Percentiles rank a stretch among this genome's conserved stretches.
phyloP scores from a whole-genome alignment of 2,113 vertebrate species.

The Tragelaphus scriptus region DNA sequence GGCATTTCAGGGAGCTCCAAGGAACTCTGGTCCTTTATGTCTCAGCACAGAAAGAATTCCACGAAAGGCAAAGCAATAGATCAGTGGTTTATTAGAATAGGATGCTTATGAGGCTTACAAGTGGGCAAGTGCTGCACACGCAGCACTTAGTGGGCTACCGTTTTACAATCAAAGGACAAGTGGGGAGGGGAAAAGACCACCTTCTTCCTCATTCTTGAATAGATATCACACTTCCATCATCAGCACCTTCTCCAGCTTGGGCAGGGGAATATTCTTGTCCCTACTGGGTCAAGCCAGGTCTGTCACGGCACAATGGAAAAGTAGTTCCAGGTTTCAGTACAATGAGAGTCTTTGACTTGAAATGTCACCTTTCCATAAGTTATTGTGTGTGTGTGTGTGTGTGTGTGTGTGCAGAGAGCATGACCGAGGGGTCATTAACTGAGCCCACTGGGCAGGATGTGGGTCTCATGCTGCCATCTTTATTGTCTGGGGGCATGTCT shows the following conservation, averaged over 20 bases:
- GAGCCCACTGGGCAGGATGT: neutral
- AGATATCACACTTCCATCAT: neutral
- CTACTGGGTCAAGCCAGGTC: neutral
- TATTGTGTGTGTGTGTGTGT: neutral
- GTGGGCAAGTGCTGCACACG: neutral
- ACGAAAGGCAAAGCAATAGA: rapidly evolving
- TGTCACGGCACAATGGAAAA: neutral
- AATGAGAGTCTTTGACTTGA: neutral
- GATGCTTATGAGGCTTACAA: neutral
- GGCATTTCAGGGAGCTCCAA: neutral
- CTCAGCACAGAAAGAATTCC: neutral
- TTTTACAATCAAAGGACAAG: neutral
- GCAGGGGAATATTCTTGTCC: neutral
- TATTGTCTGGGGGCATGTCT: neutral
- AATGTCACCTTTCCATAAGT: neutral
- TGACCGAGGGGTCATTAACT: neutral
- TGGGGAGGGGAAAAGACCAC: neutral
- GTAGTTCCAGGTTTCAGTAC: neutral
- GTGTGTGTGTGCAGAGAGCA: neutral
- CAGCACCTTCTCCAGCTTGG: neutral
- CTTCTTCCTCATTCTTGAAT: neutral
- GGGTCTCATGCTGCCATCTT: neutral
- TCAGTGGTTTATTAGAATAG: neutral
- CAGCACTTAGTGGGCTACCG: neutral
- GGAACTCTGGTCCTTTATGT: neutral